These are phyloP conservation scores for Butastur rufipennis DNA, from an alignment of 2,113 vertebrate genomes.

Conservation along the genomic window DNA sequence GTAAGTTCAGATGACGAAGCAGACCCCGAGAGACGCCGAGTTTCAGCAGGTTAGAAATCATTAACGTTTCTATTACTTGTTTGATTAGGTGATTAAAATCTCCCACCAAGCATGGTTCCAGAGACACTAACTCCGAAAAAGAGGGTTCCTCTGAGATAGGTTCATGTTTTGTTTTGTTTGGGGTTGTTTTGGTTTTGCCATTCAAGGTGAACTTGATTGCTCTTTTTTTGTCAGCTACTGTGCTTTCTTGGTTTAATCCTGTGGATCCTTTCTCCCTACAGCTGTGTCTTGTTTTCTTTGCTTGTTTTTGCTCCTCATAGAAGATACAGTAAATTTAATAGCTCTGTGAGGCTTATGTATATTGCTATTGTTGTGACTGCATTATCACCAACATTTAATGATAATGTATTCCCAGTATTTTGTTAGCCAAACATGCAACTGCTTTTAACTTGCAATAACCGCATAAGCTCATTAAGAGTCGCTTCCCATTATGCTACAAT, in stretches of 20 bases:
- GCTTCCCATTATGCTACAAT: not conserved
- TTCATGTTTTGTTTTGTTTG: not conserved
- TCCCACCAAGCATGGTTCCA: not conserved
- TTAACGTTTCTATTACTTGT: slow-evolving; percentile 42
- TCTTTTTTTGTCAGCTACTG: not conserved
- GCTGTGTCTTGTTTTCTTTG: not conserved
- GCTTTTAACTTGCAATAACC: slow-evolving; percentile 29
- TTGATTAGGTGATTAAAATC: slow-evolving; percentile 48
- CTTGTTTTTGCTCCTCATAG: not conserved
- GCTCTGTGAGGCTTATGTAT: not conserved
- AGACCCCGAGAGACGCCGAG: not conserved
- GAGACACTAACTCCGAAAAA: not conserved
- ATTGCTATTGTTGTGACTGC: not conserved
- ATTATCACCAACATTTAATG: not conserved
- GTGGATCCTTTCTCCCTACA: not conserved
- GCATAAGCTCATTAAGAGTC: not conserved
- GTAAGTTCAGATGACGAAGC: slow-evolving; percentile 14
- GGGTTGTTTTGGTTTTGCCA: not conserved
- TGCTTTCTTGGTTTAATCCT: not conserved
- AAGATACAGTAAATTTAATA: slow-evolving; percentile 1
- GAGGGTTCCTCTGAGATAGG: not conserved
- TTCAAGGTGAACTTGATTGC: not conserved
- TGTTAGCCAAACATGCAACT: not conserved
- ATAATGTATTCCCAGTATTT: slow-evolving; percentile 6
- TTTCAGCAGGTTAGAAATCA: slow-evolving; percentile 34